Evolutionary conservation across 1,140 invertebrate genomes (phyloP), one percentile per base, ranked within the genome.

Genomic region (Rhynchophorus ferrugineus): DNA sequence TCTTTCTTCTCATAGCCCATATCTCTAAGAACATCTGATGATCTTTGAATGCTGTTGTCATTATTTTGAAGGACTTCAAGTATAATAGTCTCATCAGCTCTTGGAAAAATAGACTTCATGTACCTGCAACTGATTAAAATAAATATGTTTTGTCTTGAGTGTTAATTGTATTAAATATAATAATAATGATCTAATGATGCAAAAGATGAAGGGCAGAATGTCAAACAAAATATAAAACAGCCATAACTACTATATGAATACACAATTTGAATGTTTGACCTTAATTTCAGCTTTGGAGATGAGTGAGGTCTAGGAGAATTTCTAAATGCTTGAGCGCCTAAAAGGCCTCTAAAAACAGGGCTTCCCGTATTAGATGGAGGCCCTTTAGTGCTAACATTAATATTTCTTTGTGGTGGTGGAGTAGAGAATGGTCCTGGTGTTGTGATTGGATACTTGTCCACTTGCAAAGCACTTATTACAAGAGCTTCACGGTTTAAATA

Each of bases 401-500:
- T 71, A 38, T 77, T 75, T 48, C 76, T 71, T 33, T 76, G 72
- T 1, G 75, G 73, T 7, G 82, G 82, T 1, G 82, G 82, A 58
- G 82, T 81, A 16, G 79, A 75, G 43, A 59, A 82, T 8, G 88
- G 88, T 42, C 89, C 89, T 19, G 88, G 88, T 42, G 87, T 89
- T 37, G 83, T 85, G 52, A 92, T 82, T 50, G 89, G 89, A 78
- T 92, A 85, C 71, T 92, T 92, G 69, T 93, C 90, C 45, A 93
- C 89, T 78, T 94, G 88, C 42, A 94, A 76, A 20, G 91, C 90
- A 70, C 89, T 92, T 71, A 94, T 87, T 22, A 94, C 91, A 60
- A 94, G 83, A 55, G 90, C 89, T 74, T 92, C 89, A 54, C 91
- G 81, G 71, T 91, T 91, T 73, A 94, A 89, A 73, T 91, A 91